These are phyloP conservation scores for Babylonia areolata DNA, from an alignment of 1,140 invertebrate species.

Conservation along the genomic window DNA sequence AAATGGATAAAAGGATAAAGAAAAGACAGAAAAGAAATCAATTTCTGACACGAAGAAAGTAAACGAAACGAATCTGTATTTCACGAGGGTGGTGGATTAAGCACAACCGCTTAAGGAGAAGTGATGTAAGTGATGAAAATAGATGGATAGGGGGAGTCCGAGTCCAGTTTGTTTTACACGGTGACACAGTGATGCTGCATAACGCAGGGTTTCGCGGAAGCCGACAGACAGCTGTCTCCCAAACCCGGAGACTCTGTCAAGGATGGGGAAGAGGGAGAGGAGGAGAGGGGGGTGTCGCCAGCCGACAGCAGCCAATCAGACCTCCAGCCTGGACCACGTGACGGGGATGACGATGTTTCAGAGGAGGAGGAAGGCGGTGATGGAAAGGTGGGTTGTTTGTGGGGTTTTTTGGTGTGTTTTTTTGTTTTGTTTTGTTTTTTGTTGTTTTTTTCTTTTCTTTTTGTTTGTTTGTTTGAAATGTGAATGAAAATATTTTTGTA, in stretches of 20 bases:
- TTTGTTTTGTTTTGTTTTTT: background rate
- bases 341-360: background rate
- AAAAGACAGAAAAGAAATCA: too few species aligned
- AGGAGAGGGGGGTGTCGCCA: background rate
- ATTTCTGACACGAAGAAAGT: too few species aligned
- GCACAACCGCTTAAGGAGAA: too few species aligned
- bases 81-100: too few species aligned
- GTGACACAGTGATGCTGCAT: too few species aligned
- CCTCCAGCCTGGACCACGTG: background rate
- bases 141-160: too few species aligned
- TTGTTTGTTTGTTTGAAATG: background rate
- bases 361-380: background rate
- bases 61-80: too few species aligned
- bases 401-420: background rate
- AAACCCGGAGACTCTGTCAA: background rate
- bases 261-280: background rate
- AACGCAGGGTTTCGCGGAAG: background rate
- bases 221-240: conserved; percentile 1
- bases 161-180: too few species aligned
- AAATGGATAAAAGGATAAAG: too few species aligned
- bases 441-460: background rate
- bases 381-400: too few species aligned
- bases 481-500: too few species aligned
- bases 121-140: too few species aligned
- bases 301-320: conserved; percentile 15